These are phyloP conservation scores for Apistogramma diplotaenia DNA, from an alignment of 2,113 vertebrate genomes.

Conservation along the genomic window DNA sequence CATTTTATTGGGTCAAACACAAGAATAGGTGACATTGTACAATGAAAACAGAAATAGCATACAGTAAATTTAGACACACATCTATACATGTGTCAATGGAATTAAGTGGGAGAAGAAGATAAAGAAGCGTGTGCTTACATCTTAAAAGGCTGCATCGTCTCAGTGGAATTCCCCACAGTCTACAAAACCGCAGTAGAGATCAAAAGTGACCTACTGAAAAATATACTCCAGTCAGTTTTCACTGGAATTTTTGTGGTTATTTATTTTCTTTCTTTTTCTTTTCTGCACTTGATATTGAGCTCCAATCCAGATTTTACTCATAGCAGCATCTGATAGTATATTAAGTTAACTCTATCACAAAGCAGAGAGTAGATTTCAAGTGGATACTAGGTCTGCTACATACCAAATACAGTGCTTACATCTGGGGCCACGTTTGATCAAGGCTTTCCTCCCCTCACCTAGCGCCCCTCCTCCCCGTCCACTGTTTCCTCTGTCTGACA, in stretches of 20 bases:
- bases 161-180: conserved; percentile 54
- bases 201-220: conserved; percentile 25
- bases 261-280: not conserved
- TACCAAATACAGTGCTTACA: not conserved
- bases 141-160: conserved; percentile 17
- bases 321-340: not conserved
- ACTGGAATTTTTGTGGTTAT: not conserved
- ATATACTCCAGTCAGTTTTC: not conserved
- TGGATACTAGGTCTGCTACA: not conserved
- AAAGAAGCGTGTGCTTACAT: not conserved
- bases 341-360: not conserved
- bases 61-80: conserved; percentile 17
- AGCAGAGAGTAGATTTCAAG: not conserved
- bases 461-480: not conserved
- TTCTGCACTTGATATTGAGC: not conserved
- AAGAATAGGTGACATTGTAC: not conserved
- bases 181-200: conserved; percentile 13
- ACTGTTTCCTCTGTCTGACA: conserved; percentile 37
- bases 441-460: not conserved
- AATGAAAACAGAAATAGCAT: not conserved
- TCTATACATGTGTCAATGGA: conserved; percentile 2
- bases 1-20: not conserved
- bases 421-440: conserved; percentile 29
- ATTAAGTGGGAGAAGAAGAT: not conserved
- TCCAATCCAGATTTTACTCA: conserved; percentile 9